Percentiles rank a stretch among this genome's conserved stretches.
These are phyloP conservation scores for Trissolcus brochymenae DNA, from an alignment of 2,888 invertebrate genomes.

Conservation along the genomic window DNA sequence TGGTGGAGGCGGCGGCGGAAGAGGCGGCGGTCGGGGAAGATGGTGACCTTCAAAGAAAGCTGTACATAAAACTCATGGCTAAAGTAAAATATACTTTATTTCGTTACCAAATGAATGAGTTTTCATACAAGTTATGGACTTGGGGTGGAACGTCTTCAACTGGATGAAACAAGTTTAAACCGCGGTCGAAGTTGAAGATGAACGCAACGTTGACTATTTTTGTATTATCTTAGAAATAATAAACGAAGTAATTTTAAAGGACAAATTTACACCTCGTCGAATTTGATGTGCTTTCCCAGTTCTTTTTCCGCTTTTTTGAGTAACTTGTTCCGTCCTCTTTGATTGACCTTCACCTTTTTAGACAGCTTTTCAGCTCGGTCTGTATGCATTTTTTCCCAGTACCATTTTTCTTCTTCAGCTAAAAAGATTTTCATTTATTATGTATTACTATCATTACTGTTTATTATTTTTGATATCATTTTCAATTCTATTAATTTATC, in stretches of 20 bases:
- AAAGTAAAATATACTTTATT: constrained; percentile 13
- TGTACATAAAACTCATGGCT: constrained; percentile 13
- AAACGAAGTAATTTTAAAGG: constrained; percentile 12
- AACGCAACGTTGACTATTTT: constrained; percentile 20
- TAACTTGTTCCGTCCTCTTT: constrained; percentile 80
- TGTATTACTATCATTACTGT: neutral
- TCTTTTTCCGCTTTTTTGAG: constrained; percentile 82
- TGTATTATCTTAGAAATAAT: constrained; percentile 23
- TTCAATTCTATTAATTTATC: neutral
- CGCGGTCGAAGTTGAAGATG: neutral
- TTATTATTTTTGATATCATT: neutral
- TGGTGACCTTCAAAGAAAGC: constrained; percentile 24
- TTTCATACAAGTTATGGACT: neutral
- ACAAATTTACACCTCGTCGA: constrained; percentile 78
- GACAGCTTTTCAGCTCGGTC: constrained; percentile 80
- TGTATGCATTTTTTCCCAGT: constrained; percentile 87
- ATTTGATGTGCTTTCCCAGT: constrained; percentile 84
- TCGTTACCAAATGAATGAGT: neutral
- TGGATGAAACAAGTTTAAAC: neutral
- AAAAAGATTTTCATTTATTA: neutral
- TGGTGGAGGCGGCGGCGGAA: constrained; percentile 31
- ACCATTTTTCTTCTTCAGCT: constrained; percentile 84
- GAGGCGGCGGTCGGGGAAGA: constrained; percentile 40
- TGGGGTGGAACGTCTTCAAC: neutral
- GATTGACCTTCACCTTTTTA: constrained; percentile 77